Conservation (phyloP, 2,797 vertebrate species). For the Microhierax caerulescens region DNA sequence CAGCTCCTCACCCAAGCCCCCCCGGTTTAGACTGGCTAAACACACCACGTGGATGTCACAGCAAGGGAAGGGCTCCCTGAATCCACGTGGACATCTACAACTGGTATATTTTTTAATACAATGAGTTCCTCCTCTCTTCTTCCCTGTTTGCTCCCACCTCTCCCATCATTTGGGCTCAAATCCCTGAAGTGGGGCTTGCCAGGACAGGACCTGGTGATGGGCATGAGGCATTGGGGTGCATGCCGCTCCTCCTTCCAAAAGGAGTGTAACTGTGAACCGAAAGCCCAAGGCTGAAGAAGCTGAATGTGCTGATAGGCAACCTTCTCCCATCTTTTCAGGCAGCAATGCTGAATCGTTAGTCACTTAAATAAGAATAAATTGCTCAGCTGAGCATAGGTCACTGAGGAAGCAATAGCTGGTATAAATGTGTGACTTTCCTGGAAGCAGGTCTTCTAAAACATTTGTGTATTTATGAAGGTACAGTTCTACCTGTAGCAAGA, state of each 20-base stretch:
- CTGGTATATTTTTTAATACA: background rate
- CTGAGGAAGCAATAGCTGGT: background rate
- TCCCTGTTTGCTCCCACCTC: background rate
- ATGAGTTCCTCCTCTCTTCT: background rate
- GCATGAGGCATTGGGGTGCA: background rate
- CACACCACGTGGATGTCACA: background rate
- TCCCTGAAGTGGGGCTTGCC: background rate
- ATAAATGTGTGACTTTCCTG: background rate
- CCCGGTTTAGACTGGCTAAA: background rate
- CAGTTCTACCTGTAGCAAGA: background rate
- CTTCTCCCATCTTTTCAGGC: background rate
- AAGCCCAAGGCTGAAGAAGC: background rate
- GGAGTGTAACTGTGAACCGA: too few relatives aligned
- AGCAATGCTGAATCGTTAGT: background rate
- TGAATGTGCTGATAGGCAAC: background rate
- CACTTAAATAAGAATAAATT: background rate
- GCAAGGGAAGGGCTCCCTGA: background rate
- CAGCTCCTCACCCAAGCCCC: background rate
- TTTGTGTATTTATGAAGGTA: background rate
- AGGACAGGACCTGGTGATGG: background rate
- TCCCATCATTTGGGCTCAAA: background rate
- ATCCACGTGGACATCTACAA: background rate
- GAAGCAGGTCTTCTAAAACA: background rate
- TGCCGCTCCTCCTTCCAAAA: background rate
- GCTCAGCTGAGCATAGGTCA: background rate